These are phyloP conservation scores for Hyposmocoma kahamanoa DNA, from an alignment of 1,140 invertebrate species.

Conservation along the genomic window DNA sequence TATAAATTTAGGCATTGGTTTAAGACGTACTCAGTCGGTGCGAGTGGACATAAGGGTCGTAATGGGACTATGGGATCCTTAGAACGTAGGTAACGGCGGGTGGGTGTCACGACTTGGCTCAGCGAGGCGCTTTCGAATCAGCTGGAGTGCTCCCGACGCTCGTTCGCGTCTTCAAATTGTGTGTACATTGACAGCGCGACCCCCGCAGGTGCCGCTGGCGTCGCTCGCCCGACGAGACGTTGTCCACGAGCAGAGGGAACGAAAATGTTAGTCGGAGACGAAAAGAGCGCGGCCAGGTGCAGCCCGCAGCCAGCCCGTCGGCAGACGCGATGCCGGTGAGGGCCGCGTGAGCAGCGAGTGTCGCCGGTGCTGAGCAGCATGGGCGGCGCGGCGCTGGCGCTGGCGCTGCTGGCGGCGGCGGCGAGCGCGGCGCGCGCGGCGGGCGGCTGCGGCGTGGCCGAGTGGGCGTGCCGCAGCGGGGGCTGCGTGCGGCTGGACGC, in stretches of 20 bases:
- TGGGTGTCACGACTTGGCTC: too few species aligned
- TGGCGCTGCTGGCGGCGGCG: slow-evolving; percentile 7
- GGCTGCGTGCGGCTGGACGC: slow-evolving; percentile 87
- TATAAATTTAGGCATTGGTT: too few species aligned
- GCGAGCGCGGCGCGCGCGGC: slow-evolving; percentile 29
- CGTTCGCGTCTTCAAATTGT: too few species aligned
- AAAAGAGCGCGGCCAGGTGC: background rate
- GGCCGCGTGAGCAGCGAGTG: slow-evolving; percentile 9
- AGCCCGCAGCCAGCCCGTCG: background rate
- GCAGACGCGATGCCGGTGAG: too few species aligned
- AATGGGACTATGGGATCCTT: too few species aligned
- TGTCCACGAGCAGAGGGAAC: background rate
- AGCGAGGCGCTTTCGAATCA: too few species aligned
- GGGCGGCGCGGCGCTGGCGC: slow-evolving; percentile 18
- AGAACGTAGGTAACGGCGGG: too few species aligned
- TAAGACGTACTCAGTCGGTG: too few species aligned
- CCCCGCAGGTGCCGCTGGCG: background rate
- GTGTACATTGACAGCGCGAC: too few species aligned
- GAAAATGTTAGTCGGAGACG: background rate
- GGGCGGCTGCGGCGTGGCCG: slow-evolving; percentile 82
- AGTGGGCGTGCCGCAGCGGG: slow-evolving; percentile 86
- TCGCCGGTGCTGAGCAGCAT: slow-evolving; percentile 12
- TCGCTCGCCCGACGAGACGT: background rate
- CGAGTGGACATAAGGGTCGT: too few species aligned
- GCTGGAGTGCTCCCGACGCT: too few species aligned